Evolutionary conservation across 2,797 vertebrate species (phyloP).

Genomic region (Mionectes olivaceus): DNA sequence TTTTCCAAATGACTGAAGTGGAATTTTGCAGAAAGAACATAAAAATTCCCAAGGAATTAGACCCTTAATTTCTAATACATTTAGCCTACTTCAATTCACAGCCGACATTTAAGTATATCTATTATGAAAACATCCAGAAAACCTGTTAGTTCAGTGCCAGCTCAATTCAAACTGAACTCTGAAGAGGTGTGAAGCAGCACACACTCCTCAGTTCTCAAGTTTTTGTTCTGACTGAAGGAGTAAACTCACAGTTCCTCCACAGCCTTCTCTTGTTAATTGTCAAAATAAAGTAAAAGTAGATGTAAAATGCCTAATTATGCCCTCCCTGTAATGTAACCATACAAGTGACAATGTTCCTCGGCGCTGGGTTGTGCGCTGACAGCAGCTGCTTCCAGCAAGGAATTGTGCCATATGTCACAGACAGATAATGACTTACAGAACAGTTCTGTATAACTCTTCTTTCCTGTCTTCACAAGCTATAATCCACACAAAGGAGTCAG

Average conservation of each 20-base stretch:
- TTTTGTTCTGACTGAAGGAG: not conserved
- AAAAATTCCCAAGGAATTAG: not conserved
- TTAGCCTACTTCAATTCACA: not conserved
- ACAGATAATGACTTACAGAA: not conserved
- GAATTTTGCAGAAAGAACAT: not conserved
- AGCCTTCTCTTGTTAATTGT: not conserved
- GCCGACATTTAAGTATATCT: not conserved
- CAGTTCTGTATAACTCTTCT: not conserved
- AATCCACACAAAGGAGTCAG: conserved; percentile 13
- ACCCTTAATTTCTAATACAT: not conserved
- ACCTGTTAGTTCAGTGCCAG: not conserved
- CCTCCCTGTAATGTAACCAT: not conserved
- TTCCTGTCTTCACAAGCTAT: conserved; percentile 12
- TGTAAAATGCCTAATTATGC: not conserved
- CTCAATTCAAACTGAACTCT: not conserved
- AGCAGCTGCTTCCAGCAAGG: not conserved
- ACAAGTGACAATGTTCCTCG: not conserved
- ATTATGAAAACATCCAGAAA: not conserved
- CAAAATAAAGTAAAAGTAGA: conserved; percentile 19
- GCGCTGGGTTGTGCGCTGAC: not conserved
- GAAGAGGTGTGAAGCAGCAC: not conserved
- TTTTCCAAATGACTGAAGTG: not conserved
- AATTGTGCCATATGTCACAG: not conserved
- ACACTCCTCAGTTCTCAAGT: not conserved
- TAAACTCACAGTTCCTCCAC: not conserved